These are phyloP conservation scores for Drosophila macrothrix DNA, from an alignment of 2,888 invertebrate species.

Conservation along the genomic window DNA sequence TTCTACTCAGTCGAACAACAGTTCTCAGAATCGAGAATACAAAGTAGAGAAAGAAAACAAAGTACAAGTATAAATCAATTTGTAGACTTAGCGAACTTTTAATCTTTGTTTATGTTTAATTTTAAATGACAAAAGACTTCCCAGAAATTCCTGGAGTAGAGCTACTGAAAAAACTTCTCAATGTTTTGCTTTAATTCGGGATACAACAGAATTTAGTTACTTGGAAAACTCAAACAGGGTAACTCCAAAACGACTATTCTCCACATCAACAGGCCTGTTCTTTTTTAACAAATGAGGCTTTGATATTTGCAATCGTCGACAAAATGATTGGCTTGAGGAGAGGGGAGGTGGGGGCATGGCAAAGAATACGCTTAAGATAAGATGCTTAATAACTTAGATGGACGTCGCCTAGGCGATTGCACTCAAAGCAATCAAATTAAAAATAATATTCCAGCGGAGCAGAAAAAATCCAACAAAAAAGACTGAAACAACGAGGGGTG, in stretches of 20 bases:
- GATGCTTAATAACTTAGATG: constrained; percentile 59
- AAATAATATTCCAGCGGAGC: constrained; percentile 46
- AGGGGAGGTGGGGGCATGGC: background rate
- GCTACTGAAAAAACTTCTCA: background rate
- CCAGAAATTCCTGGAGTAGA: background rate
- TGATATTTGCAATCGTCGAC: constrained; percentile 13
- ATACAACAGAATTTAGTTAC: background rate
- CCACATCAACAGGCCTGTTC: background rate
- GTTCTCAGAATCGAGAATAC: constrained; percentile 1
- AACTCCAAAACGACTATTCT: background rate
- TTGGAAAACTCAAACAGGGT: background rate
- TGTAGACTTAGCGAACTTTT: background rate
- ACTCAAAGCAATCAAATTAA: constrained; percentile 76
- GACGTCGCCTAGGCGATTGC: constrained; percentile 66
- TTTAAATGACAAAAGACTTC: background rate
- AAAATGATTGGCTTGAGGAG: background rate
- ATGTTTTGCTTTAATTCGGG: background rate
- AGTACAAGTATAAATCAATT: background rate
- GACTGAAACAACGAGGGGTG: background rate
- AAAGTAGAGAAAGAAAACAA: too few relatives aligned
- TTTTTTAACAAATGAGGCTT: constrained; percentile 16
- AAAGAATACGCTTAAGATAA: constrained; percentile 7
- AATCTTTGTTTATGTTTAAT: background rate
- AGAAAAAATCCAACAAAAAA: background rate
- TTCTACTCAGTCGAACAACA: background rate